Evolutionary conservation across 2,797 vertebrate genomes (phyloP), one percentile per base, ranked within the genome.

Genomic region (Otus scops): DNA sequence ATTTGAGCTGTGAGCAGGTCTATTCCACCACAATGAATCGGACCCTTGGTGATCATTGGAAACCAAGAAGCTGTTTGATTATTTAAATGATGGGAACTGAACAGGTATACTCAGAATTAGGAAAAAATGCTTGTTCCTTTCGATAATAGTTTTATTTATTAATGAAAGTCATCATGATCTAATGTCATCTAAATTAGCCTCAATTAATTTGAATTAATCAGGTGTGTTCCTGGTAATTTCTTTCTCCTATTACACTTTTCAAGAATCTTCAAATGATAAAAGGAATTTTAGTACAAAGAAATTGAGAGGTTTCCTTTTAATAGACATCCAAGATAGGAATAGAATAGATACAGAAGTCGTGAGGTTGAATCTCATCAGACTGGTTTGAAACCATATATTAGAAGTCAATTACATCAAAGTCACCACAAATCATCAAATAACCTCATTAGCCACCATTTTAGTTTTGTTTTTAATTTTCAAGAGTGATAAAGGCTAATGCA

Each of bases 261-360:
- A 87, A 92, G 93, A 85, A 54, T 81, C 83, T 83, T 89, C 41
- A 88, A 78, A 39, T 80, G 96, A 97, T 97, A 73, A 97, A 97
- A 97, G 86, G 68, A 53, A 18, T 93, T 90, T 74, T 28, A 87
- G 79, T 85, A 93, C 92, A 97, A 95, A 97, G 95, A 51, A 85
- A 56, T 32, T 1, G 41, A 86, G 41, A 65, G 65, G 67, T 70
- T 75, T 63, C 30, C 87, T 91, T 95, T 39, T 78, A 91, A 47
- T 3, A 74, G 21, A 38, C 47, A 30, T 30, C 23, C 7, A 23
- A 61, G 22, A 19, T 78, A 85, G 45, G 51, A 93, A 67, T 23
- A 86, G 38, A 87, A 34, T 23, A 50, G 73, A 71, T 70, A 67
- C 47, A 85, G 82, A 74, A 85, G 64, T 50, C 8, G 10, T 6